Percentiles rank a stretch among this genome's conserved stretches.
phyloP scores from a whole-genome alignment of 2,797 vertebrate genomes.

The Dendrocincla fuliginosa region DNA sequence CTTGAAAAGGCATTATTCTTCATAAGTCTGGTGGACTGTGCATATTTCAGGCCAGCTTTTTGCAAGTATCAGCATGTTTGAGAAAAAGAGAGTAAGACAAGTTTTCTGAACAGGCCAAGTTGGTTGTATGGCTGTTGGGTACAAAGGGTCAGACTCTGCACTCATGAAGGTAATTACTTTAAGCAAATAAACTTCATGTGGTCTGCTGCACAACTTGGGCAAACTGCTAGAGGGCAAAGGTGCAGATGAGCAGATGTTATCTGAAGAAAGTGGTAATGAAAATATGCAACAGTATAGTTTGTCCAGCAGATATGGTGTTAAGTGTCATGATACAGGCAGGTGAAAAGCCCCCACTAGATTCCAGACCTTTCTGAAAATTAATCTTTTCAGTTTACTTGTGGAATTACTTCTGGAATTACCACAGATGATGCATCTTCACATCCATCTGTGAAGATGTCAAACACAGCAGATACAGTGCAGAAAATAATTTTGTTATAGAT shows the following conservation, averaged over 20 bases:
- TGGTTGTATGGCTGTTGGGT: neutral
- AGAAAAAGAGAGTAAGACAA: neutral
- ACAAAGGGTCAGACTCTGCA: neutral
- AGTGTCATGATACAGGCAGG: neutral
- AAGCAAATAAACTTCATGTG: neutral
- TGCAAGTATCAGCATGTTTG: neutral
- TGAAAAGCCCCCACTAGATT: neutral
- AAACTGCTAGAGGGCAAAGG: constrained; percentile 12
- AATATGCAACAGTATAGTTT: neutral
- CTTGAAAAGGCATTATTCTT: neutral
- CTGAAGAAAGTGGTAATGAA: neutral
- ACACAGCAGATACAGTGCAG: neutral
- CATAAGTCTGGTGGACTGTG: neutral
- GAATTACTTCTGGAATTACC: neutral
- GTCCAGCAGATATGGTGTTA: neutral
- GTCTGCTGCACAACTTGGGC: neutral
- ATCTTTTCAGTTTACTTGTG: neutral
- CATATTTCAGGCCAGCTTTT: neutral
- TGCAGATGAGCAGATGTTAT: neutral
- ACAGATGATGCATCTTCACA: neutral
- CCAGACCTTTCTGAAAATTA: neutral
- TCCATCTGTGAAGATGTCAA: neutral
- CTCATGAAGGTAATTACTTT: neutral
- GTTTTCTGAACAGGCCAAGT: neutral
- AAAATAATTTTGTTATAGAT: neutral